Evolutionary conservation across 1,140 invertebrate species (phyloP).

Genomic region (Meloidogyne floridensis): DNA sequence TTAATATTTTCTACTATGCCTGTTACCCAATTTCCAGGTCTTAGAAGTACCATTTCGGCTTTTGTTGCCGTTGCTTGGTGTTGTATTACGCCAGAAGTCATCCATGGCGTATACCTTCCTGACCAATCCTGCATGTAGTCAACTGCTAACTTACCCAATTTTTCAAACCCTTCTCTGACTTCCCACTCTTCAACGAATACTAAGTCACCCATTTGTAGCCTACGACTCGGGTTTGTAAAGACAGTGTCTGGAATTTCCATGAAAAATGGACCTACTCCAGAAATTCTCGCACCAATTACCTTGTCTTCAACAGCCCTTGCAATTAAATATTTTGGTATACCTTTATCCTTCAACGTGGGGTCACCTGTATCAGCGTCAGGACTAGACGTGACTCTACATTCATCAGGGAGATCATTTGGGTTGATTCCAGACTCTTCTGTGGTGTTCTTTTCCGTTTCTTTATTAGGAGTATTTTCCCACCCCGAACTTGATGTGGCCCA

Average conservation of each 20-base stretch:
- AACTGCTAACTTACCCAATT: neutral
- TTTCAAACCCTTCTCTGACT: neutral
- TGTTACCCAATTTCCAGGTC: neutral
- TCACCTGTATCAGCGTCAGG: no score
- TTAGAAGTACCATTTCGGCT: neutral
- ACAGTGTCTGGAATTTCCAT: conserved; percentile 6
- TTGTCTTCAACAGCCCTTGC: no score
- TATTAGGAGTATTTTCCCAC: no score
- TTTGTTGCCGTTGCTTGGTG: neutral
- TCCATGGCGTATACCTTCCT: neutral
- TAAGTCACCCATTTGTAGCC: neutral
- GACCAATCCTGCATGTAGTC: neutral
- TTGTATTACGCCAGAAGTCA: neutral
- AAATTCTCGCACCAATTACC: no score
- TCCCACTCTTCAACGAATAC: neutral
- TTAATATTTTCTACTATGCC: neutral
- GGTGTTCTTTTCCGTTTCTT: no score
- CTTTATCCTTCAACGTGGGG: no score
- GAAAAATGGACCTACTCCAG: neutral
- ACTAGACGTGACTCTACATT: no score
- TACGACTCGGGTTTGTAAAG: neutral
- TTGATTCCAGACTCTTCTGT: no score
- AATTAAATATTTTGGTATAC: no score
- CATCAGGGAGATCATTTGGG: no score
- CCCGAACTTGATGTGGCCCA: no score